Evolutionary conservation across 2,888 invertebrate genomes (phyloP).

Genomic region (Quadriops clusia): DNA sequence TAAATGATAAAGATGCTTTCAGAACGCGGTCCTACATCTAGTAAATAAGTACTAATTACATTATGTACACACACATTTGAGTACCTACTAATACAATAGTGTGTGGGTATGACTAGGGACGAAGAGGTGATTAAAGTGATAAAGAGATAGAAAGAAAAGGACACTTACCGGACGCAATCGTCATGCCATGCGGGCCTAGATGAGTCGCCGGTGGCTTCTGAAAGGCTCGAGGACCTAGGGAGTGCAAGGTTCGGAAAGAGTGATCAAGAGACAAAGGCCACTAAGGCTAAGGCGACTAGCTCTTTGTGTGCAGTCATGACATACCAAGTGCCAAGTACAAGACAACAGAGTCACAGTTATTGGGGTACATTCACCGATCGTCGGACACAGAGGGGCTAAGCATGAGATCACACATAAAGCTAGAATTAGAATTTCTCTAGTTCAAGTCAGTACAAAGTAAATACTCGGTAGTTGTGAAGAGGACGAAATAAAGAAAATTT

Average conservation of each 20-base stretch:
- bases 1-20: too few relatives aligned
- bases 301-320: constrained; percentile 26
- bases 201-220: constrained; percentile 35
- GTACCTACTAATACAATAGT: too few relatives aligned
- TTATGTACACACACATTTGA: too few relatives aligned
- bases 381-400: constrained; percentile 13
- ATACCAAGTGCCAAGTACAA: constrained; percentile 20
- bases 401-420: constrained; percentile 16
- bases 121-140: too few relatives aligned
- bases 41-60: too few relatives aligned
- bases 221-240: constrained; percentile 37
- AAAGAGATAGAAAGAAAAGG: too few relatives aligned
- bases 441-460: too few relatives aligned
- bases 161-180: constrained; percentile 56
- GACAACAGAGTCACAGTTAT: constrained; percentile 11
- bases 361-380: constrained; percentile 16
- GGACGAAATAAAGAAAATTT: too few relatives aligned
- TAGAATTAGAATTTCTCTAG: constrained; percentile 11
- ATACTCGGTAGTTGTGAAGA: too few relatives aligned
- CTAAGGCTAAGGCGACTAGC: too few relatives aligned
- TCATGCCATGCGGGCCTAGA: constrained; percentile 49
- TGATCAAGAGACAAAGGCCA: constrained; percentile 29
- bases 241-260: constrained; percentile 35
- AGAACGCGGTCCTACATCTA: too few relatives aligned
- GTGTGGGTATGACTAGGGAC: too few relatives aligned